A percentile compares a stretch with the other conserved stretches of the same genome.
Evolutionary conservation across 1,140 invertebrate species (phyloP).

Genomic region (Caenorhabditis brenneri): DNA sequence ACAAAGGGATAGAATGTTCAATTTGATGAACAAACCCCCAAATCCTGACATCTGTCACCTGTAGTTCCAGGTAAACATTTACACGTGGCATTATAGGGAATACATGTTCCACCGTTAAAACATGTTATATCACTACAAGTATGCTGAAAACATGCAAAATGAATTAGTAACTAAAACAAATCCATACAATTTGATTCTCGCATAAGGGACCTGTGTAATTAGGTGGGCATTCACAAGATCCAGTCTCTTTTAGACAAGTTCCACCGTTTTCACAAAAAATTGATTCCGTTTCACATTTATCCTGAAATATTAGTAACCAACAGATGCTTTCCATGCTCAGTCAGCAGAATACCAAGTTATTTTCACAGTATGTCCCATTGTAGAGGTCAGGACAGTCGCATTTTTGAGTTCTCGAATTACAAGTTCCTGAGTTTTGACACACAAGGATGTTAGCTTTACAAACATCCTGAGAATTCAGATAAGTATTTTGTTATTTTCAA

Average conservation of each 20-base stretch:
- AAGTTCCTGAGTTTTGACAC: neutral
- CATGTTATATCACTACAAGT: neutral
- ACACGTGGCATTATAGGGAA: neutral
- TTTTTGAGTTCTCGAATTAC: neutral
- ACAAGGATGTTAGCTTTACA: neutral
- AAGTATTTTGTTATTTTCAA: neutral
- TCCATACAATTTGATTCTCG: constrained; percentile 13
- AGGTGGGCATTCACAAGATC: neutral
- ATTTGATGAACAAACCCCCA: neutral
- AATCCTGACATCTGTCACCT: neutral
- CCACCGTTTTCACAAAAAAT: constrained; percentile 5
- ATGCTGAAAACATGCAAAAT: neutral
- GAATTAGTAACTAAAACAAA: neutral
- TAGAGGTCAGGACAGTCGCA: neutral
- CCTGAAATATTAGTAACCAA: neutral
- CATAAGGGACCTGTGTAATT: neutral
- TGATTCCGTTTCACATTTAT: neutral
- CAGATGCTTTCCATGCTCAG: neutral
- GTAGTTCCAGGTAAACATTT: neutral
- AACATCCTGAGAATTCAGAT: neutral
- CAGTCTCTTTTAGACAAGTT: neutral
- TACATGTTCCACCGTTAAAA: constrained; percentile 25
- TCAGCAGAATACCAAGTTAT: neutral
- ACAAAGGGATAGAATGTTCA: neutral
- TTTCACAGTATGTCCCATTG: neutral